A percentile compares a stretch with the other conserved stretches of the same genome.
These are phyloP conservation scores for Gasteruption jaculator DNA, from an alignment of 2,888 invertebrate genomes.

Conservation along the genomic window DNA sequence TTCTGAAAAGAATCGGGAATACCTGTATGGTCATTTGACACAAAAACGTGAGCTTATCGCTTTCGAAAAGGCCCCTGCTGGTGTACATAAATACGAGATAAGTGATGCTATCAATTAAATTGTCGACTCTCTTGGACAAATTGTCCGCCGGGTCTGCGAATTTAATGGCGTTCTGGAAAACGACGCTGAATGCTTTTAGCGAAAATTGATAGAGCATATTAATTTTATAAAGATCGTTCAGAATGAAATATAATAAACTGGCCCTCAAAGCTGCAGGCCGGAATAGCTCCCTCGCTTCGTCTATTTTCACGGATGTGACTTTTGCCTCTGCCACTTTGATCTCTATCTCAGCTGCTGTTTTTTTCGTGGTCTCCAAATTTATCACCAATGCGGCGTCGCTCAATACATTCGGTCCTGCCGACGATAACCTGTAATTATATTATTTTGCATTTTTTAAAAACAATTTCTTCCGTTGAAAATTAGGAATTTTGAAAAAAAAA, in stretches of 20 bases:
- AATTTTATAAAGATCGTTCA: conserved; percentile 88
- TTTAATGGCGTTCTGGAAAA: conserved; percentile 80
- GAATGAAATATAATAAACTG: conserved; percentile 86
- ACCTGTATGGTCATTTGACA: conserved; percentile 83
- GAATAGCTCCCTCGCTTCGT: conserved; percentile 86
- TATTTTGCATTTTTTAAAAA: too few relatives aligned
- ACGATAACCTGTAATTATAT: conserved; percentile 61
- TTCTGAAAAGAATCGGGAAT: too few relatives aligned
- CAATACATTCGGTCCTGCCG: conserved; percentile 88
- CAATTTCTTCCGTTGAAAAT: neutral
- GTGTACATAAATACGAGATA: conserved; percentile 85
- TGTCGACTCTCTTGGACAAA: conserved; percentile 66
- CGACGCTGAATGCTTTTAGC: conserved; percentile 86
- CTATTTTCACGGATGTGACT: conserved; percentile 80
- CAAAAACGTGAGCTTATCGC: conserved; percentile 86
- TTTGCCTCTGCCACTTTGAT: conserved; percentile 83
- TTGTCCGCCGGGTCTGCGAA: conserved; percentile 67
- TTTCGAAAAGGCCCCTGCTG: conserved; percentile 84
- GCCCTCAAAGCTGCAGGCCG: conserved; percentile 81
- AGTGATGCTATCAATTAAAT: conserved; percentile 83
- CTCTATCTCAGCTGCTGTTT: conserved; percentile 87
- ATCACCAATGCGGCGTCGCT: conserved; percentile 87
- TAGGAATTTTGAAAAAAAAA: too few relatives aligned
- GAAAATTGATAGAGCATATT: conserved; percentile 96
- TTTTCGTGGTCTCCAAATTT: conserved; percentile 90